Evolutionary conservation across 2,888 invertebrate genomes (phyloP).

Genomic region (Fissipunctia ypsillon): DNA sequence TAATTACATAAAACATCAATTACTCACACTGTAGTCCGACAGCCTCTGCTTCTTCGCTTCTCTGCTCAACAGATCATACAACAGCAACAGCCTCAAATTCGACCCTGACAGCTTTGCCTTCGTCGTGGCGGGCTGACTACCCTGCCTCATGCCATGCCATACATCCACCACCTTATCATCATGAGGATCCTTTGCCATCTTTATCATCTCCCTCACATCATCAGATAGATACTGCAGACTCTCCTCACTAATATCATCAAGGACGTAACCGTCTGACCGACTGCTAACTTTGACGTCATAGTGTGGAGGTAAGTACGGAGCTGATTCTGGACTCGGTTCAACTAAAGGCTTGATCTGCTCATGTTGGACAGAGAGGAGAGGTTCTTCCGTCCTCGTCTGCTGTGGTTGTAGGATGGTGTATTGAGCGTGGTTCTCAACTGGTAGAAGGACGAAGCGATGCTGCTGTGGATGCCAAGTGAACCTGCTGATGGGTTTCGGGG

Average conservation of each 20-base stretch:
- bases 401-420: conserved; percentile 84
- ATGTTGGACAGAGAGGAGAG: conserved; percentile 79
- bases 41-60: conserved; percentile 92
- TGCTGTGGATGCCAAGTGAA: conserved; percentile 72
- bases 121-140: conserved; percentile 78
- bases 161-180: conserved; percentile 83
- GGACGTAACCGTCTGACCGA: conserved; percentile 77
- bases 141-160: conserved; percentile 80
- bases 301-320: conserved; percentile 80
- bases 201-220: conserved; percentile 84
- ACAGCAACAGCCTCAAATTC: conserved; percentile 90
- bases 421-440: conserved; percentile 79
- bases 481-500: conserved; percentile 82
- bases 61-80: conserved; percentile 92
- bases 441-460: conserved; percentile 80
- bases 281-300: conserved; percentile 78
- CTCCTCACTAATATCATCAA: conserved; percentile 82
- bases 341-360: conserved; percentile 83
- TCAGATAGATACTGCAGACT: conserved; percentile 85
- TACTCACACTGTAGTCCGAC: conserved; percentile 91
- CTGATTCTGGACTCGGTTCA: conserved; percentile 77
- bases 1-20: neutral
- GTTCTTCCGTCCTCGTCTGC: conserved; percentile 77
- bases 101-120: conserved; percentile 90
- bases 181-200: conserved; percentile 81